Evolutionary conservation across 2,888 invertebrate species (phyloP), one percentile per base, ranked within the genome.

Genomic region (Rhogogaster chlorosoma): DNA sequence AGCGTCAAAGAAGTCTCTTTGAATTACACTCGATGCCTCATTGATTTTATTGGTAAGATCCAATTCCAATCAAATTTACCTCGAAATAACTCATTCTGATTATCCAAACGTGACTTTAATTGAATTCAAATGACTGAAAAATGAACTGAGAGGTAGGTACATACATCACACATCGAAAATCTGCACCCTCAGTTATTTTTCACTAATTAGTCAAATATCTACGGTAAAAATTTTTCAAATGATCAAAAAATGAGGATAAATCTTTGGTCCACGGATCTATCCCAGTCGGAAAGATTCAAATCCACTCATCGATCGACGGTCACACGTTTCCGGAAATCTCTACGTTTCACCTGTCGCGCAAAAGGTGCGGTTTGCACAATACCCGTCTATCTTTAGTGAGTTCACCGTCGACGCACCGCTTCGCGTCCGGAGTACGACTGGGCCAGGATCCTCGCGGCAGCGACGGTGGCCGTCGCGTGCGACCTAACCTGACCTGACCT

Each of bases 381-480:
- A 38, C 57, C 38, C n/a, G 64, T 75, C 12, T 38, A 73, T 73
- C 22, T 73, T 9, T 42, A 18, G 42, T 12, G 22, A 73, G 42
- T 82, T 73, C 49, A 53, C 49, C 86, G 86, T 80, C 64, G 84
- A 53, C 80, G 70, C 10, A 84, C 67, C 57, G 85, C 73, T 64
- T 42, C 78, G 71, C 64, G 67, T 75, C 75, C 82, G 71, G 83
- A 85, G 49, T 57, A 22, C 49, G 83, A 83, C 83, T 78, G 80
- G 84, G 84, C 80, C 49, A 57, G 84, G 77, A 85, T 84, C 75
- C 73, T 85, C 45, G 84, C 67, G 71, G 61, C 18, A 83, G 71
- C 78, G 84, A 75, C 38, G 78, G 71, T 38, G 71, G 49, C 42
- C 83, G 83, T 67, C 83, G 83, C 83, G 83, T 64, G 83, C 83